Conservation (phyloP, 2,888 invertebrate species). For the Seira sanloemensis region DNA sequence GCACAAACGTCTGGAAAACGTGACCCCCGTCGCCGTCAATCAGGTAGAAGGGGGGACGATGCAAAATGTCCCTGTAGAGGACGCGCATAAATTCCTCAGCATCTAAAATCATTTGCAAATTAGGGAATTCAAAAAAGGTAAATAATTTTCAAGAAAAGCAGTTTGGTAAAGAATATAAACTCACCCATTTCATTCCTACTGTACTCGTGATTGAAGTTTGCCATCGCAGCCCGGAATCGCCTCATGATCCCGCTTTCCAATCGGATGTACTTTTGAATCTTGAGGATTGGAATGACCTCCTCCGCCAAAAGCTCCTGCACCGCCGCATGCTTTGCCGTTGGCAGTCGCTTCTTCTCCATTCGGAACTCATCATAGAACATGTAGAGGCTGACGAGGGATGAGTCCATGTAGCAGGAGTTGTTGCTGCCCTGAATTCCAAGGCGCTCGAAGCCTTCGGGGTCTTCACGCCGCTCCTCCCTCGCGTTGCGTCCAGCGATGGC, state of each 20-base stretch:
- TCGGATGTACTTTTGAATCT: no score
- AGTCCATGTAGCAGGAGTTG: constrained; percentile 16
- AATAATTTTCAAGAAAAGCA: no score
- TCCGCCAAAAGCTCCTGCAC: no score
- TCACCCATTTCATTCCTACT: not conserved
- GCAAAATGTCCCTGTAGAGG: not conserved
- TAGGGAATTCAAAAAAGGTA: no score
- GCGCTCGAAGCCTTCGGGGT: not conserved
- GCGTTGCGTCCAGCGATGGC: no score
- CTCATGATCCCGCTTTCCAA: not conserved
- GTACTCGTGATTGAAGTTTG: not conserved
- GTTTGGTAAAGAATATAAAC: not conserved
- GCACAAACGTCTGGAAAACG: not conserved
- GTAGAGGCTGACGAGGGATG: not conserved
- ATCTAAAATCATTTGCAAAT: no score
- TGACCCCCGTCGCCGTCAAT: not conserved
- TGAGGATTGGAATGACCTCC: no score
- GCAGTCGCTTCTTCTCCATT: no score
- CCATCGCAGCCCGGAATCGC: not conserved
- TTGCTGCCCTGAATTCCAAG: not conserved
- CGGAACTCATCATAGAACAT: not conserved
- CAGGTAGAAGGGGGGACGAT: not conserved
- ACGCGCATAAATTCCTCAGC: not conserved
- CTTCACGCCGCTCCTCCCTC: not conserved
- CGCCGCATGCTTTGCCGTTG: no score